phyloP scores from a whole-genome alignment of 1,140 invertebrate species.

The Drosophila baimaii region DNA sequence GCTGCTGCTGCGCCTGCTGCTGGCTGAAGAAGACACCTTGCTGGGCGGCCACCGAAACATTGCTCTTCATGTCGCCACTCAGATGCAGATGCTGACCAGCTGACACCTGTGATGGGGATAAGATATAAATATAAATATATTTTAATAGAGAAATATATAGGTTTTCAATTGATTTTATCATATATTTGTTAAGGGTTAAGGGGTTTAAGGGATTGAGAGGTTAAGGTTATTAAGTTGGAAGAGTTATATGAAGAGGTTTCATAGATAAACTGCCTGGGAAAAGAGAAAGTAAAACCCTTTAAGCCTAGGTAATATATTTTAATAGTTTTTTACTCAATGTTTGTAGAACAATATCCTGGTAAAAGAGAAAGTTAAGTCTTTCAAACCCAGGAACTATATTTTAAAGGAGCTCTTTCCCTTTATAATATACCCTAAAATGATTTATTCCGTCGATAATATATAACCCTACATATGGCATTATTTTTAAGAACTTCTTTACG shows the following conservation, averaged over 20 bases:
- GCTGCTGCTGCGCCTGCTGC: conserved; percentile 83
- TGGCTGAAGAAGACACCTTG: conserved; percentile 92
- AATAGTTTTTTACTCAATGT: too few relatives aligned
- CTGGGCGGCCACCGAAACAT: conserved; percentile 90
- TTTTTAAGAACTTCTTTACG: too few relatives aligned
- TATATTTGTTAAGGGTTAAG: not conserved
- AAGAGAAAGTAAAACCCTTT: not conserved
- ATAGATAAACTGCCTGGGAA: not conserved
- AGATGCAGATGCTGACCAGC: conserved; percentile 92
- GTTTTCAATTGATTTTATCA: not conserved
- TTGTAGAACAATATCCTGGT: too few relatives aligned
- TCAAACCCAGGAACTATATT: too few relatives aligned
- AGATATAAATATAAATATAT: not conserved
- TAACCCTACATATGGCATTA: too few relatives aligned
- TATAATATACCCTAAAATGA: too few relatives aligned
- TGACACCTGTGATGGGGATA: conserved; percentile 86
- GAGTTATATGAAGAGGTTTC: not conserved
- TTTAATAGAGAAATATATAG: not conserved
- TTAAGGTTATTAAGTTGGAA: too few relatives aligned
- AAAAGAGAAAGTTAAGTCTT: too few relatives aligned
- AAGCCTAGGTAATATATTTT: too few relatives aligned
- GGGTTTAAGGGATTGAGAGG: not conserved
- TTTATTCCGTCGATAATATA: too few relatives aligned
- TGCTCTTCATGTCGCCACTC: conserved; percentile 88
- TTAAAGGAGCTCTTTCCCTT: too few relatives aligned